Evolutionary conservation across 2,888 invertebrate genomes (phyloP), one percentile per base, ranked within the genome.

Genomic region (Subacronicta megacephala): DNA sequence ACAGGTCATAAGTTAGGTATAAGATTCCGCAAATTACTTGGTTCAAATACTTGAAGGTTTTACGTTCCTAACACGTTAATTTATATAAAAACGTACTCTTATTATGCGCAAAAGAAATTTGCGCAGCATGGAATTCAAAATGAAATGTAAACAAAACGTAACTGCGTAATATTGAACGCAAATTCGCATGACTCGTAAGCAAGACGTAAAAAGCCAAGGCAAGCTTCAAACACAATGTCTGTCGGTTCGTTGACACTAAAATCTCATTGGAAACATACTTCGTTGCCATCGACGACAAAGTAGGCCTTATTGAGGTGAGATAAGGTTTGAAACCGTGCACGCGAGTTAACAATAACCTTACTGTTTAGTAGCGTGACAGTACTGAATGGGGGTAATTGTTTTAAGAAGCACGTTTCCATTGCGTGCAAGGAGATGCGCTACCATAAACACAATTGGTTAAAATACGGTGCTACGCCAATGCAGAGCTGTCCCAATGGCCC

Each of bases 191-290:
- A 54, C 33, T 61, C 44, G 47, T 58, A 57, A 35, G 33, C 23
- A 62, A 44, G 29, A 59, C 50, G 50, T 41, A 62, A 77, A 71
- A 69, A 72, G 57, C 60, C 75, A 75, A 73, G 76, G 73, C 63
- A 42, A 75, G 42, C 72, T 31, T 65, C 63, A 64, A 46, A 42
- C 56, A 62, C 65, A 65, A 62, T 62, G 61, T 51, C 41, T 42
- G 44, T 49, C 50, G 46, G 75, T 74, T 69, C 79, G 58, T 79
- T 77, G 79, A 79, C 78, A 77, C 70, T 63, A 68, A 77, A 77
- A 72, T 71, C 76, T 78, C 71, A 73, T 78, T 75, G 70, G 53
- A 64, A 57, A 62, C 59, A 66, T 62, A 68, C 41, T 43, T 33
- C 38, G 52, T 56, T 29, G 35, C 18, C 46, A 29, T 18, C 7